phyloP scores from a whole-genome alignment of 2,113 vertebrate species.

The Climacteris rufus region DNA sequence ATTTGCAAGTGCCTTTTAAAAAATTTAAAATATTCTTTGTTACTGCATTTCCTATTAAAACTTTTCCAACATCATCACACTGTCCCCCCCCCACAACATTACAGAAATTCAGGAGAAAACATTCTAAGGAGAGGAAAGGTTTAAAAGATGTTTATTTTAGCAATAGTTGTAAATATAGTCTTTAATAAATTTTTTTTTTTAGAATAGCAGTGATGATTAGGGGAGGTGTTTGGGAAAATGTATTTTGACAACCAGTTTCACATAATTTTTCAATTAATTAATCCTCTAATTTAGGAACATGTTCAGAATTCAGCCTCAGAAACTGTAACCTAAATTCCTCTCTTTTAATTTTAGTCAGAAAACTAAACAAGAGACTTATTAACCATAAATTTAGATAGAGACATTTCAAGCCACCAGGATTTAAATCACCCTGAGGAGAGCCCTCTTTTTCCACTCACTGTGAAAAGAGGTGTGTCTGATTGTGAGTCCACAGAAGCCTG shows the following conservation, averaged over 20 bases:
- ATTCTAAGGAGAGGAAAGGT: background rate
- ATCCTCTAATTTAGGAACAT: background rate
- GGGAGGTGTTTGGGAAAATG: background rate
- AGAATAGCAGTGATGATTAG: background rate
- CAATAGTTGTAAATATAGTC: background rate
- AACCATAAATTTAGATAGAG: background rate
- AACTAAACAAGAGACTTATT: background rate
- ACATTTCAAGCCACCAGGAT: background rate
- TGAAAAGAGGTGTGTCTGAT: background rate
- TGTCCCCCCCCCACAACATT: rapidly evolving
- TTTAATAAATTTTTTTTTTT: background rate
- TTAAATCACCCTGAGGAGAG: background rate
- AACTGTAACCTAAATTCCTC: background rate
- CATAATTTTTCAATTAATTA: background rate
- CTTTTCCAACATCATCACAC: background rate
- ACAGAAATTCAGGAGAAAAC: background rate
- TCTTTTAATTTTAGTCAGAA: background rate
- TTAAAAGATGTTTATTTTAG: background rate
- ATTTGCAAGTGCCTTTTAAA: background rate
- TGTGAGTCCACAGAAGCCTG: background rate
- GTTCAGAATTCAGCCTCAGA: background rate
- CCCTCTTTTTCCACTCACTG: background rate
- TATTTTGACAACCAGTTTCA: background rate
- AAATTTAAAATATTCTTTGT: background rate
- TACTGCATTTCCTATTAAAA: background rate